phyloP scores from a whole-genome alignment of 2,797 vertebrate species.

The Hoplostethus atlanticus region DNA sequence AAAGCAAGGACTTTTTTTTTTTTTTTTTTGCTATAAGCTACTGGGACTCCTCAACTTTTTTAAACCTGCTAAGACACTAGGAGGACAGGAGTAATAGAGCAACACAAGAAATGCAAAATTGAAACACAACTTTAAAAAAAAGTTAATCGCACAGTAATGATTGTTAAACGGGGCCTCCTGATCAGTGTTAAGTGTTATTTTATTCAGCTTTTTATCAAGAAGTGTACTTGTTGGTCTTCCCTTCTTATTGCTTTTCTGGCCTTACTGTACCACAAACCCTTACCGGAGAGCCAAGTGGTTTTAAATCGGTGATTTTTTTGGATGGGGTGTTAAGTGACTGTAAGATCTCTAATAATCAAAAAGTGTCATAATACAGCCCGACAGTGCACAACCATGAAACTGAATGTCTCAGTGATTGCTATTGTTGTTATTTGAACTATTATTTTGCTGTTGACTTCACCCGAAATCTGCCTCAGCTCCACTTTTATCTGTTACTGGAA shows the following conservation, averaged over 20 bases:
- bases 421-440: slow-evolving; percentile 19
- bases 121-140: slow-evolving; percentile 28
- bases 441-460: slow-evolving; percentile 48
- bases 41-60: slow-evolving; percentile 27
- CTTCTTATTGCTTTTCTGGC: slow-evolving; percentile 52
- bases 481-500: slow-evolving; percentile 60
- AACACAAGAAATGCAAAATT: slow-evolving; percentile 39
- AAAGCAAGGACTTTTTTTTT: slow-evolving; percentile 12
- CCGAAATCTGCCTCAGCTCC: slow-evolving; percentile 72
- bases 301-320: slow-evolving; percentile 22
- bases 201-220: slow-evolving; percentile 45
- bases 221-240: slow-evolving; percentile 44
- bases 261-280: slow-evolving; percentile 70
- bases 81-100: slow-evolving; percentile 21
- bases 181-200: slow-evolving; percentile 66
- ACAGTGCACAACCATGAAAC: slow-evolving; percentile 17
- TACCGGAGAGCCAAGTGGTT: slow-evolving; percentile 24
- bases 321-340: slow-evolving; percentile 31
- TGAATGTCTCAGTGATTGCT: slow-evolving; percentile 49
- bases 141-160: slow-evolving; percentile 54
- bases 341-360: slow-evolving; percentile 1
- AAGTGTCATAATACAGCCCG: slow-evolving; percentile 15
- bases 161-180: slow-evolving; percentile 59
- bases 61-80: slow-evolving; percentile 20
- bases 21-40: slow-evolving; percentile 39